Evolutionary conservation across 2,113 vertebrate species (phyloP).

Genomic region (Sceloporus undulatus): DNA sequence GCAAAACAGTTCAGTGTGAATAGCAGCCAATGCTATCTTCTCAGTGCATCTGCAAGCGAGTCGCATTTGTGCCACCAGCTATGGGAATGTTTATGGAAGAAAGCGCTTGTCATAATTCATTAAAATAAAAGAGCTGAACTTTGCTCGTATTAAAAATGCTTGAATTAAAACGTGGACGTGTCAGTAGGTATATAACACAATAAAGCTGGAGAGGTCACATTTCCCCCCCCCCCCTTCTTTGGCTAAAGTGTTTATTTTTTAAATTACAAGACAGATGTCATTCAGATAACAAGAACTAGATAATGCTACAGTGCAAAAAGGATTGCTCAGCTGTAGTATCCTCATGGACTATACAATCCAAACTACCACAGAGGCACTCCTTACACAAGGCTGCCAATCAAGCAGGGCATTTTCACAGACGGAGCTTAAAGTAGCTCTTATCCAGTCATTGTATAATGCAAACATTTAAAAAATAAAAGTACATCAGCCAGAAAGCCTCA

Average conservation of each 20-base stretch:
- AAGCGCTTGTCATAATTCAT: slow-evolving; percentile 48
- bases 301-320: not conserved
- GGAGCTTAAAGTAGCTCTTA: not conserved
- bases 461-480: not conserved
- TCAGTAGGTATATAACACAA: not conserved
- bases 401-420: not conserved
- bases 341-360: not conserved
- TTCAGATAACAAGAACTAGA: not conserved
- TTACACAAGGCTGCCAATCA: not conserved
- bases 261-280: not conserved
- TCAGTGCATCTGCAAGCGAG: slow-evolving; percentile 97
- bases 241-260: not conserved
- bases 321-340: not conserved
- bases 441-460: not conserved
- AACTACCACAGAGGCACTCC: not conserved
- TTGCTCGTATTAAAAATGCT: slow-evolving; percentile 40
- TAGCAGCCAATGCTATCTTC: slow-evolving; percentile 94
- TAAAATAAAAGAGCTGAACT: slow-evolving; percentile 29
- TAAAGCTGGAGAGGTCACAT: not conserved
- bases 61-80: slow-evolving; percentile 95
- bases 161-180: not conserved
- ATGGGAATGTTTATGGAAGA: slow-evolving; percentile 88
- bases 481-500: not conserved
- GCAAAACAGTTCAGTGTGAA: slow-evolving; percentile 96
- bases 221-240: not conserved